Base-by-base conservation (phyloP, 64 coral and sea anemone species). In the Catalaphyllia jardinei region DNA sequence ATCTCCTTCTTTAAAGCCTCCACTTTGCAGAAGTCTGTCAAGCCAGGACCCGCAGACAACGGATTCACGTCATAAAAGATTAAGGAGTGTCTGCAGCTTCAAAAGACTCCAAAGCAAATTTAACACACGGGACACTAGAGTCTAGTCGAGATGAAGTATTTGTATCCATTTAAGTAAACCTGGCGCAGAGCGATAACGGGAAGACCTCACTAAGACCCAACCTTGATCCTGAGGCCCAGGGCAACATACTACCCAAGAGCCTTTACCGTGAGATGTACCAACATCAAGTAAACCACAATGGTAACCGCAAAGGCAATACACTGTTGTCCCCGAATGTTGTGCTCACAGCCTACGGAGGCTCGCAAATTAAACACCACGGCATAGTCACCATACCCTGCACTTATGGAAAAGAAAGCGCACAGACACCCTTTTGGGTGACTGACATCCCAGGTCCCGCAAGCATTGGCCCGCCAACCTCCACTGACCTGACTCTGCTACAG, bases 301-400 rank as follows among this genome's bases (percentile, higher is more conserved):
- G 91, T 13, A 87, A 73, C n/a, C n/a, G n/a, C 15, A 75, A 72
- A 39, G 62, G 33, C 25, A 52, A 62, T 15, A 29, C 31, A 22
- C 55, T 93, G 67, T 35, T 62, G 10, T 12, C 25, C 79, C 81
- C 75, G 20, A 76, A 82, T 14, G 82, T 75, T 30, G 62, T 88
- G n/a, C 78, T 88, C 17, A 83, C 78, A 31, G 91, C 86, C 8
- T 93, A 93, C 52, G 86, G 78, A n/a, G 77, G 91, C 31, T 51
- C 76, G n/a, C 25, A 73, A 18, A 93, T 93, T 31, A 79, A 77
- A 18, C 91, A 93, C n/a, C 73, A 82, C 10, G 85, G 86, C 67
- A 88, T 54, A 59, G 22, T 71, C 12, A 67, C 29, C 10, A 88
- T 93, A 31, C 74, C 62, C 8, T 93, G n/a, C 31, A 31, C 29